Evolutionary conservation across 2,888 invertebrate species (phyloP).

Genomic region (Dastarcus helophoroides): DNA sequence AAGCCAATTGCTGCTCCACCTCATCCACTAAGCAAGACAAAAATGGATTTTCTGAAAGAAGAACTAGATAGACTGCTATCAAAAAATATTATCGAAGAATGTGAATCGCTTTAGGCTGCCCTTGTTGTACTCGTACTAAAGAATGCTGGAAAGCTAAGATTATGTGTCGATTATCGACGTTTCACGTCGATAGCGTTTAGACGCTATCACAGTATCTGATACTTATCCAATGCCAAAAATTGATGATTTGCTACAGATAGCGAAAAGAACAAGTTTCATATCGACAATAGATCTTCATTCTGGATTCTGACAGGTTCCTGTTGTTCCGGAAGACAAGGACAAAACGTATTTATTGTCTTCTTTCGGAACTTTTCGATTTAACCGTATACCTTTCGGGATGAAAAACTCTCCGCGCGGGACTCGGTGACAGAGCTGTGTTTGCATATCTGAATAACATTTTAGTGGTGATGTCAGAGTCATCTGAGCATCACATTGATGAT

Average conservation of each 20-base stretch:
- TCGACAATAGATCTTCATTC: slow-evolving; percentile 27
- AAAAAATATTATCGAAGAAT: slow-evolving; percentile 28
- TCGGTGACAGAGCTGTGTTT: slow-evolving; percentile 5
- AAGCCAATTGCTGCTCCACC: too few relatives aligned
- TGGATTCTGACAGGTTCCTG: slow-evolving; percentile 31
- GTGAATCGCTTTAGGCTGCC: slow-evolving; percentile 29
- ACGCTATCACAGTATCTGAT: slow-evolving; percentile 15
- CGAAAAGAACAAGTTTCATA: slow-evolving; percentile 18
- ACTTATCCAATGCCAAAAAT: slow-evolving; percentile 31
- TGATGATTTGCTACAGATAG: slow-evolving; percentile 29
- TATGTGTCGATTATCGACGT: slow-evolving; percentile 28
- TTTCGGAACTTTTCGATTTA: slow-evolving; percentile 13
- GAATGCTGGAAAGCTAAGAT: slow-evolving; percentile 19
- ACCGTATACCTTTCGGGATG: slow-evolving; percentile 13
- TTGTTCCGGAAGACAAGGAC: slow-evolving; percentile 27
- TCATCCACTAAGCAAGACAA: too few relatives aligned
- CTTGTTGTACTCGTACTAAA: slow-evolving; percentile 29
- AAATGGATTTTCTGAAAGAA: too few relatives aligned
- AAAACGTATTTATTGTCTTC: slow-evolving; percentile 14
- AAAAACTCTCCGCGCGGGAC: slow-evolving; percentile 10
- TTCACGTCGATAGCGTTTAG: too few relatives aligned
- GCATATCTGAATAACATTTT: slow-evolving; percentile 12
- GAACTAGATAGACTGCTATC: slow-evolving; percentile 25
- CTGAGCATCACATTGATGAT: slow-evolving; percentile 10
- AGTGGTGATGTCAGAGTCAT: slow-evolving; percentile 10